Conservation (phyloP, 2,888 invertebrate species). For the Acheta domesticus region DNA sequence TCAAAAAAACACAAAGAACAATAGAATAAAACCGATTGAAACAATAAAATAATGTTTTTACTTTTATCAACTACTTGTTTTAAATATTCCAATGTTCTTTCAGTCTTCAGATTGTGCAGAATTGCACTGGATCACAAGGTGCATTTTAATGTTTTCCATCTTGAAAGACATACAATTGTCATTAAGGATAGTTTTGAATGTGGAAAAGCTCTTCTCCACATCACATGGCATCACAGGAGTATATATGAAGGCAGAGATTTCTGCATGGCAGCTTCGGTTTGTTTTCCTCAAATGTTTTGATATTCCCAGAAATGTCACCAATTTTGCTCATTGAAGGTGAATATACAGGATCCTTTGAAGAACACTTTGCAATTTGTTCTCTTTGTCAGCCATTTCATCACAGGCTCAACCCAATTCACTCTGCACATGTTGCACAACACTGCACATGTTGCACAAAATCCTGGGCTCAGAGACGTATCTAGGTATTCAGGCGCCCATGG, state of each 20-base stretch:
- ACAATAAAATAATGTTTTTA: not conserved
- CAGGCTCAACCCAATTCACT: not conserved
- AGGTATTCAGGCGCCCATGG: too few relatives aligned
- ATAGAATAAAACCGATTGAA: not conserved
- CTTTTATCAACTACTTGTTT: not conserved
- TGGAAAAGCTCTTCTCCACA: constrained; percentile 28
- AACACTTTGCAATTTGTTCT: not conserved
- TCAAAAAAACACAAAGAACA: constrained; percentile 19
- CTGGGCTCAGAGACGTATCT: too few relatives aligned
- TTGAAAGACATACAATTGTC: constrained; percentile 21
- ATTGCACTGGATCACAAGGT: constrained; percentile 21
- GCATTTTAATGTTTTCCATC: constrained; percentile 19
- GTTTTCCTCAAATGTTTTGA: not conserved
- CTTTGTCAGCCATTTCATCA: not conserved
- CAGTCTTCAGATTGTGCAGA: not conserved
- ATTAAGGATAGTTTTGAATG: constrained; percentile 18
- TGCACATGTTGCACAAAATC: too few relatives aligned
- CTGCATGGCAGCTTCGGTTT: not conserved
- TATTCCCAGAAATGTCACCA: not conserved
- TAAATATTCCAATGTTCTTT: not conserved
- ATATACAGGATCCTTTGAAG: not conserved
- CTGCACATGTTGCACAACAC: constrained; percentile 4
- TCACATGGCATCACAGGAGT: constrained; percentile 25
- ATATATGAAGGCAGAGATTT: constrained; percentile 37
- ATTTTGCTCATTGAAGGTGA: constrained; percentile 19